Conservation (phyloP, 2,797 vertebrate species). For the Rhynchotus rufescens region DNA sequence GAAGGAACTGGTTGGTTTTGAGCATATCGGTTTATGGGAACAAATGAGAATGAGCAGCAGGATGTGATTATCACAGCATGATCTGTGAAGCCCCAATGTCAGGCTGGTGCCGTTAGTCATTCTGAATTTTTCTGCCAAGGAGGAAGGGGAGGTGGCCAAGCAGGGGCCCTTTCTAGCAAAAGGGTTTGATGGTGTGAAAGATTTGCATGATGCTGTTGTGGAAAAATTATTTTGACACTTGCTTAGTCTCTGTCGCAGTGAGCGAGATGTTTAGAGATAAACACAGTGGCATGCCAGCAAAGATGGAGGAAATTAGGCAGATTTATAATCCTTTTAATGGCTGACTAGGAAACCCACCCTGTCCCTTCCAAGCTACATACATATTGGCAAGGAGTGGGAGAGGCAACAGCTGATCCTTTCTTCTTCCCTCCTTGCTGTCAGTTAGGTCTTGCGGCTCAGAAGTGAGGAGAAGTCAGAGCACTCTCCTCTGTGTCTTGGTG, state of each 20-base stretch:
- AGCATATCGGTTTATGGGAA: background rate
- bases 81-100: background rate
- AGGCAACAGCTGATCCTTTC: background rate
- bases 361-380: background rate
- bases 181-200: background rate
- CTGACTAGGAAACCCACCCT: background rate
- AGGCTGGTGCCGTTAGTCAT: background rate
- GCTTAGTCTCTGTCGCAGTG: background rate
- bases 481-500: rapidly evolving
- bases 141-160: background rate
- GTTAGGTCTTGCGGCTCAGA: background rate
- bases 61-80: no score
- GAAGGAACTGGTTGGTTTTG: background rate
- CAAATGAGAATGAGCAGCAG: background rate
- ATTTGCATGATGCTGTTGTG: background rate
- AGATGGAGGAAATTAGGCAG: background rate
- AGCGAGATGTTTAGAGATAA: background rate
- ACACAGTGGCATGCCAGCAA: background rate
- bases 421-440: background rate
- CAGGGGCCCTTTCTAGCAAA: background rate
- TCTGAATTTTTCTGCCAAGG: background rate
- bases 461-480: rapidly evolving
- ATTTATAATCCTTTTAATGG: background rate
- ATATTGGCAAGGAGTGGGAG: background rate
- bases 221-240: background rate